A percentile compares a stretch with the other conserved stretches of the same genome.
Evolutionary conservation across 2,113 vertebrate species (phyloP).

Genomic region (Bujurquina vittata): DNA sequence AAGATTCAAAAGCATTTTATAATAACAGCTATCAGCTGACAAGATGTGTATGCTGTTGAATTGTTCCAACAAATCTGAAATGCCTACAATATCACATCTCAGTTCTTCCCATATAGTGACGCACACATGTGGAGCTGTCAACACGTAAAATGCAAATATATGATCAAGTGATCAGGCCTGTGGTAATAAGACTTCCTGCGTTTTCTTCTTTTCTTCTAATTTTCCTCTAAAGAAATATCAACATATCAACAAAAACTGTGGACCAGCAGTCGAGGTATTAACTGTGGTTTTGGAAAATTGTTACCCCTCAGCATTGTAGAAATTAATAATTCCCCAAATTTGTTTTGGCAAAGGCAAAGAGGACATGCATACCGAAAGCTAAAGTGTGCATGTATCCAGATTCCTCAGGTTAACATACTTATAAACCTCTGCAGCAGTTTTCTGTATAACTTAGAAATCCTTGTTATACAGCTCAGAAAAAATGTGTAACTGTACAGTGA

Average conservation of each 20-base stretch:
- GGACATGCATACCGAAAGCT: not conserved
- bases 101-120: too few species aligned
- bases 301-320: not conserved
- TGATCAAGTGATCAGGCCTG: not conserved
- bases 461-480: not conserved
- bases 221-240: not conserved
- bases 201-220: not conserved
- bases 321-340: not conserved
- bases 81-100: too few species aligned
- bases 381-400: not conserved
- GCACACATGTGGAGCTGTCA: too few species aligned
- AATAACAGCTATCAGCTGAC: too few species aligned
- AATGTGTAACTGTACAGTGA: not conserved
- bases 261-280: not conserved
- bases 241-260: not conserved
- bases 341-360: not conserved
- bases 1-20: too few species aligned
- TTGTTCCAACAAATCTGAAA: too few species aligned
- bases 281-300: not conserved
- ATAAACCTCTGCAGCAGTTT: not conserved
- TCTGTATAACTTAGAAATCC: not conserved
- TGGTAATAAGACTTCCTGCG: not conserved
- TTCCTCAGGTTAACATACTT: not conserved
- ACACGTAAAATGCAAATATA: not conserved
- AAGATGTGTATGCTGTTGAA: too few species aligned